Conservation (phyloP, 2,797 vertebrate species). For the Botia almorhae region DNA sequence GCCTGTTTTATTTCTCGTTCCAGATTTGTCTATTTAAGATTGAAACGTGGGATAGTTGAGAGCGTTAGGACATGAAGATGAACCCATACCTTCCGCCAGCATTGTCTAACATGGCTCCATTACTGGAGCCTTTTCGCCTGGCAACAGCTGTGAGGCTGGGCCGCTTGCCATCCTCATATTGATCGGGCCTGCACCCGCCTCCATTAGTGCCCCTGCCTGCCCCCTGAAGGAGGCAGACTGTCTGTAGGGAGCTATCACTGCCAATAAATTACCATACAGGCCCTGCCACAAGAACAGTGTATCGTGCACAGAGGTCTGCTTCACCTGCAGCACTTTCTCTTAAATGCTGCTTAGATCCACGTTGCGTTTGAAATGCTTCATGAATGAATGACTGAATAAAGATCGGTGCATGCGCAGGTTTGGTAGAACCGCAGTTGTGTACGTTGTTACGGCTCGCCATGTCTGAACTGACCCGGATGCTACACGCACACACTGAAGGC, state of each 20-base stretch:
- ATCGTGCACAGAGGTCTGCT: constrained; percentile 30
- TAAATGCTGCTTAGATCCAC: neutral
- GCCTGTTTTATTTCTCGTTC: constrained; percentile 26
- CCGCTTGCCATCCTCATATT: constrained; percentile 70
- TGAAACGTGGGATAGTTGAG: constrained; percentile 29
- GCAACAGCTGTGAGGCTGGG: constrained; percentile 71
- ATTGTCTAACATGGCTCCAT: constrained; percentile 57
- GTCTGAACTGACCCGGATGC: constrained; percentile 37
- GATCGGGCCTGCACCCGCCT: constrained; percentile 74
- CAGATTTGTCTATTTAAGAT: constrained; percentile 43
- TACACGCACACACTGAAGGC: constrained; percentile 46
- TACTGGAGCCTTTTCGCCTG: constrained; percentile 63
- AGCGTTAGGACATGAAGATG: constrained; percentile 53
- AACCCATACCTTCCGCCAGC: constrained; percentile 40
- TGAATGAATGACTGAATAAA: neutral
- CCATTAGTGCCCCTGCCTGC: constrained; percentile 78
- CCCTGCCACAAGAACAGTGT: constrained; percentile 52
- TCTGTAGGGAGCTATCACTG: constrained; percentile 67
- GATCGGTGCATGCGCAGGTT: neutral
- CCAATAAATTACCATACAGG: constrained; percentile 65
- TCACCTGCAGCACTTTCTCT: constrained; percentile 22
- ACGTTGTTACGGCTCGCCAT: constrained; percentile 6
- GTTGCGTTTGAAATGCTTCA: neutral
- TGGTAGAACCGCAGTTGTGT: neutral
- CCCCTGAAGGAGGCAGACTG: constrained; percentile 74